Evolutionary conservation across 2,888 invertebrate genomes (phyloP).

Genomic region (Mythimna lalbum): DNA sequence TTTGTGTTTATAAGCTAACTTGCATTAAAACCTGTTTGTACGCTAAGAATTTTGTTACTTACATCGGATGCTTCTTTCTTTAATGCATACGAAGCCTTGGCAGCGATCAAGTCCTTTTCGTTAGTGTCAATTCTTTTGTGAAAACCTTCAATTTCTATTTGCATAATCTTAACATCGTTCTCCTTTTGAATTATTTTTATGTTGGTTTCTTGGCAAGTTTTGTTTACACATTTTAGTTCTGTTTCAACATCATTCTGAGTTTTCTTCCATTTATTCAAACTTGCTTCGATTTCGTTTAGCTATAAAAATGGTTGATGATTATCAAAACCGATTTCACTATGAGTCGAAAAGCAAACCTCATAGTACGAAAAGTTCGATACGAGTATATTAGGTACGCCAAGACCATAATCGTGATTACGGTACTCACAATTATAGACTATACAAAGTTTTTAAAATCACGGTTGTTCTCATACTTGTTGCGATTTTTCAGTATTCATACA

Average conservation of each 20-base stretch:
- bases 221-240: constrained; percentile 73
- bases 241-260: constrained; percentile 81
- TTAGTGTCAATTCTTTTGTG: constrained; percentile 74
- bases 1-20: too few relatives aligned
- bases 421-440: too few relatives aligned
- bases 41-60: constrained; percentile 65
- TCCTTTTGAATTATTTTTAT: constrained; percentile 77
- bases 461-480: too few relatives aligned
- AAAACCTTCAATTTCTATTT: constrained; percentile 75
- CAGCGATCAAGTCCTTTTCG: constrained; percentile 70
- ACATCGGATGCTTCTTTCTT: constrained; percentile 79
- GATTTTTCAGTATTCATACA: too few relatives aligned
- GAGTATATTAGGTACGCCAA: too few relatives aligned
- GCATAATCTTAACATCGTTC: constrained; percentile 77
- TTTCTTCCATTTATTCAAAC: constrained; percentile 80
- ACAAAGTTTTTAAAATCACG: too few relatives aligned
- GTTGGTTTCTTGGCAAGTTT: constrained; percentile 74
- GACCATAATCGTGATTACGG: too few relatives aligned
- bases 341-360: background rate
- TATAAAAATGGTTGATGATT: constrained; percentile 58
- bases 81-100: constrained; percentile 65
- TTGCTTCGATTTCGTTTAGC: constrained; percentile 78
- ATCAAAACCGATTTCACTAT: background rate
- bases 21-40: too few relatives aligned
- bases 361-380: too few relatives aligned